Percentiles rank a stretch among this genome's conserved stretches.
Evolutionary conservation across 2,113 vertebrate species (phyloP).

Genomic region (Argyrosomus japonicus): DNA sequence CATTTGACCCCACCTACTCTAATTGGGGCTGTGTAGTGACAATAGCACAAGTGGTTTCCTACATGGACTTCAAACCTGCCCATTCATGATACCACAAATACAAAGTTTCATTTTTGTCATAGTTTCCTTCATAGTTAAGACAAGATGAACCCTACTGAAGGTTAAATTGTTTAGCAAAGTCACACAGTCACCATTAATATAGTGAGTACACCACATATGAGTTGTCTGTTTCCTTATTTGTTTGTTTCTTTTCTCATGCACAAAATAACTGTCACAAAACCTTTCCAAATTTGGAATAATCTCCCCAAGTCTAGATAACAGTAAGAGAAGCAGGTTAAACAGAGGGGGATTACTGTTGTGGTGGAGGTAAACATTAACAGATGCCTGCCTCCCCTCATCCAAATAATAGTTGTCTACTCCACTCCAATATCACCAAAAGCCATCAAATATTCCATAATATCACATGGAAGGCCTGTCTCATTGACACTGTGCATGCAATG

Average conservation of each 20-base stretch:
- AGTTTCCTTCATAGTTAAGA: neutral
- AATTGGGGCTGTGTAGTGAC: conserved; percentile 6
- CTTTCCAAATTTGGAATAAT: neutral
- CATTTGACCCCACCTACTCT: conserved; percentile 35
- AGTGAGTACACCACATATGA: neutral
- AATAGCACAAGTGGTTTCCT: conserved; percentile 10
- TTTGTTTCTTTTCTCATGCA: neutral
- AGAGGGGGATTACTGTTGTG: conserved; percentile 35
- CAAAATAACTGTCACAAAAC: neutral
- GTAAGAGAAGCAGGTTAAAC: conserved; percentile 28
- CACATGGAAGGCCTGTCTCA: conserved; percentile 5
- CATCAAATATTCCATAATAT: conserved; percentile 31
- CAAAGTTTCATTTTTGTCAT: neutral
- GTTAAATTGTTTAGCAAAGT: neutral
- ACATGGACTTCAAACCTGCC: neutral
- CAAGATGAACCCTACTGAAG: neutral
- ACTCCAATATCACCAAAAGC: conserved; percentile 30
- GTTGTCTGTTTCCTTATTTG: neutral
- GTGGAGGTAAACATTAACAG: conserved; percentile 64
- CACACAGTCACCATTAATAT: neutral
- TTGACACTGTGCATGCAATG: conserved; percentile 38
- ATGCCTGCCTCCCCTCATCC: conserved; percentile 40
- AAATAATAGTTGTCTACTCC: conserved; percentile 29
- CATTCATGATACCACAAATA: neutral
- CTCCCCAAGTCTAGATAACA: neutral